phyloP scores from a whole-genome alignment of 2,888 invertebrate species.

The Sminthurinus aureus region DNA sequence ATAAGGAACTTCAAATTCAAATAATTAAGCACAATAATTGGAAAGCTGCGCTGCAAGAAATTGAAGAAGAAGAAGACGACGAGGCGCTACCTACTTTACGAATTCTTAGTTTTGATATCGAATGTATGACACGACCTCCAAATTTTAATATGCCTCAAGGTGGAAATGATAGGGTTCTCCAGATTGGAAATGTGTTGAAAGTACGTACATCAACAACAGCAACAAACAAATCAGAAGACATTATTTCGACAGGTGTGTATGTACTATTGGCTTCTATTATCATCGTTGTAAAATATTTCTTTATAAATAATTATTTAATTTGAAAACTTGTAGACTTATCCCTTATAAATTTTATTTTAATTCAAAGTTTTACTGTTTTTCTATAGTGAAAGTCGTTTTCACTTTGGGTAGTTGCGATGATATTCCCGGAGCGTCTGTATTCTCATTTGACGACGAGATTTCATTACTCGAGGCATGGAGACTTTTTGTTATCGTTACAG shows the following conservation, averaged over 20 bases:
- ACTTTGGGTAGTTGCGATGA: slow-evolving; percentile 45
- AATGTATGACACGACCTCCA: slow-evolving; percentile 40
- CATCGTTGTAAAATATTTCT: slow-evolving; percentile 9
- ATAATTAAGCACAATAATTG: slow-evolving; percentile 26
- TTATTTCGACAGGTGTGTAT: not conserved
- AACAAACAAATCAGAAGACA: too few species aligned
- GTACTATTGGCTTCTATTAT: not conserved
- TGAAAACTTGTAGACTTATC: too few species aligned
- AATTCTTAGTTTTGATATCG: slow-evolving; percentile 54
- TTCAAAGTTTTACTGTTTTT: not conserved
- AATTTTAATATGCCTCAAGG: slow-evolving; percentile 23
- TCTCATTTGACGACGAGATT: slow-evolving; percentile 42
- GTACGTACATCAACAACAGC: not conserved
- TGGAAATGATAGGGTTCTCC: slow-evolving; percentile 46
- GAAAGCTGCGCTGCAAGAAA: not conserved
- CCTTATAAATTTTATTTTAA: too few species aligned
- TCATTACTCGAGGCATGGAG: slow-evolving; percentile 47
- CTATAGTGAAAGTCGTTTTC: slow-evolving; percentile 42
- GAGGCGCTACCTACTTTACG: slow-evolving; percentile 44
- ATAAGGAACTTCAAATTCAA: too few species aligned
- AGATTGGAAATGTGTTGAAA: slow-evolving; percentile 45
- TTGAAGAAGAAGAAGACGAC: not conserved
- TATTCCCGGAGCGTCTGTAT: slow-evolving; percentile 40
- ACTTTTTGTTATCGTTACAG: slow-evolving; percentile 45
- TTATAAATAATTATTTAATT: not conserved